A percentile compares a stretch with the other conserved stretches of the same genome.
Evolutionary conservation across 2,888 invertebrate species (phyloP).

Genomic region (Drosophila bunnanda): DNA sequence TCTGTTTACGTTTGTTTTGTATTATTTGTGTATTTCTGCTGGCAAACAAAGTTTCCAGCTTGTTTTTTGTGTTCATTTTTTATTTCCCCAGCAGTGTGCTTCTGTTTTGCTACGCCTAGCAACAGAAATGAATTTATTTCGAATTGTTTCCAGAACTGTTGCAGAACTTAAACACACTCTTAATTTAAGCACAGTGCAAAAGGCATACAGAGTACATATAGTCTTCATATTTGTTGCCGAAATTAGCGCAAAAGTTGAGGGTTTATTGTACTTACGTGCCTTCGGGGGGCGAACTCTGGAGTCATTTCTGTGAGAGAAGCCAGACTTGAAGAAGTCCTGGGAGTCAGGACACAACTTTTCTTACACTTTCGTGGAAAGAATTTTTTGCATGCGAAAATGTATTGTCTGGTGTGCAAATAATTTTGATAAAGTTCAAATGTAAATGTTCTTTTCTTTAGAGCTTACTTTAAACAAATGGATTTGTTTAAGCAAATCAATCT

Average conservation of each 20-base stretch:
- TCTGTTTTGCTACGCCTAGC: constrained; percentile 50
- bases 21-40: constrained; percentile 44
- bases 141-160: constrained; percentile 58
- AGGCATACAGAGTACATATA: constrained; percentile 12
- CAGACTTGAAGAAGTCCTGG: constrained; percentile 15
- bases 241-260: constrained; percentile 66
- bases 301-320: constrained; percentile 10
- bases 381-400: constrained; percentile 6
- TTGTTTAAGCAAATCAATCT: not conserved
- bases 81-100: constrained; percentile 12
- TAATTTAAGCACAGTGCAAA: constrained; percentile 44
- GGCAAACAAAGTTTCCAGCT: constrained; percentile 35
- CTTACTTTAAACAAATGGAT: not conserved
- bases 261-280: constrained; percentile 39
- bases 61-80: constrained; percentile 16
- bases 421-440: not conserved
- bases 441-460: not conserved
- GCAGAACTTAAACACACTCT: constrained; percentile 41
- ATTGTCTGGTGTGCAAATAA: constrained; percentile 9
- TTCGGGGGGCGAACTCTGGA: constrained; percentile 17
- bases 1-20: constrained; percentile 30
- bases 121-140: constrained; percentile 61
- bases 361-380: constrained; percentile 1
- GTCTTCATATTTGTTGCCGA: constrained; percentile 36
- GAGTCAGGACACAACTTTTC: constrained; percentile 24